Conservation (phyloP, 2,888 invertebrate genomes). For the Herminia tarsipennalis region DNA sequence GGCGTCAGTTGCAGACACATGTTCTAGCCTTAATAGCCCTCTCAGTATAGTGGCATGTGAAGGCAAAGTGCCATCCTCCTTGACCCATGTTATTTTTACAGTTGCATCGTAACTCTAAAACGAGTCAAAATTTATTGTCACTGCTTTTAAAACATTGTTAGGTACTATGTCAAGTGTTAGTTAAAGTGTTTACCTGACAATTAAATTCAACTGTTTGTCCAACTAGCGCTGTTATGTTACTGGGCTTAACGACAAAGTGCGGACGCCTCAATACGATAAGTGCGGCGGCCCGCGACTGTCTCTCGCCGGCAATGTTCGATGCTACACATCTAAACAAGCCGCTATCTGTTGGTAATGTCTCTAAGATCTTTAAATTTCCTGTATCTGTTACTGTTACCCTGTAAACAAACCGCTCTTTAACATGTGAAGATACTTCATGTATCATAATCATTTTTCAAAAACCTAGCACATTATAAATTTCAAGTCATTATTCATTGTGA, state of each 20-base stretch:
- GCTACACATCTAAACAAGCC: slow-evolving; percentile 97
- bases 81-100: slow-evolving; percentile 82
- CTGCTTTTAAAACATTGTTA: neutral
- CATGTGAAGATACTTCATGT: too few relatives aligned
- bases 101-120: slow-evolving; percentile 78
- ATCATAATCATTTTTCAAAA: too few relatives aligned
- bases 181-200: slow-evolving; percentile 85
- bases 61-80: slow-evolving; percentile 77
- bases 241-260: slow-evolving; percentile 93
- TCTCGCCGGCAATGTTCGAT: slow-evolving; percentile 94
- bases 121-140: slow-evolving; percentile 26
- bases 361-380: slow-evolving; percentile 95
- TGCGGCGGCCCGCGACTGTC: slow-evolving; percentile 92
- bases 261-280: slow-evolving; percentile 95
- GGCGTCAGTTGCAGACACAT: slow-evolving; percentile 93
- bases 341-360: slow-evolving; percentile 95
- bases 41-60: slow-evolving; percentile 73
- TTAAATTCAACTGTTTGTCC: slow-evolving; percentile 94
- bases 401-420: slow-evolving; percentile 43
- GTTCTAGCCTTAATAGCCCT: slow-evolving; percentile 89
- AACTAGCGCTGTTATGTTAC: slow-evolving; percentile 92
- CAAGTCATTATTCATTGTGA: too few relatives aligned
- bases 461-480: too few relatives aligned
- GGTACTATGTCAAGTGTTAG: neutral
- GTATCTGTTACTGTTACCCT: slow-evolving; percentile 93